phyloP scores from a whole-genome alignment of 92 coral and sea anemone species.

The Porites lobata region DNA sequence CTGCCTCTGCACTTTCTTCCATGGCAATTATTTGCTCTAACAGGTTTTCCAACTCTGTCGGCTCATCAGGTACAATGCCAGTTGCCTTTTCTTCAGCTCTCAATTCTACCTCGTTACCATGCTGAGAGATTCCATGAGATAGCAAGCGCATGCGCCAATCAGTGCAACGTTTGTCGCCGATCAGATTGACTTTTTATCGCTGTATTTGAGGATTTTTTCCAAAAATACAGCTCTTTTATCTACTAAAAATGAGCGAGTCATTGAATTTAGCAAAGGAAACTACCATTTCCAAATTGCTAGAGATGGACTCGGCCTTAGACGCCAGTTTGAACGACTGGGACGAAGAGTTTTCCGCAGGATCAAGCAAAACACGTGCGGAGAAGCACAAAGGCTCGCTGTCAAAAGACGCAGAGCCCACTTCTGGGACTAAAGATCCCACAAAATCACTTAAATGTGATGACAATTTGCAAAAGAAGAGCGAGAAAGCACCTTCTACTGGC shows the following conservation, averaged over 20 bases:
- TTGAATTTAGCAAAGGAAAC: background rate
- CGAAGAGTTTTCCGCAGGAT: background rate
- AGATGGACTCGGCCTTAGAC: background rate
- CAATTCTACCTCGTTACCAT: constrained; percentile 26
- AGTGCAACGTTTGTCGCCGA: constrained; percentile 21
- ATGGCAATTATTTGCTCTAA: constrained; percentile 60
- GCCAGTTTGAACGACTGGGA: background rate
- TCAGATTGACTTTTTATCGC: background rate
- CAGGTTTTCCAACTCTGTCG: constrained; percentile 61
- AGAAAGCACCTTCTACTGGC: background rate
- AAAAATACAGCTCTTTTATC: background rate
- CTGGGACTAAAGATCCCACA: no score
- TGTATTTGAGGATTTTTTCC: background rate
- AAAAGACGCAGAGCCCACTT: background rate
- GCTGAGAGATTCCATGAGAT: constrained; percentile 9
- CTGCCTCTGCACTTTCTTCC: constrained; percentile 68
- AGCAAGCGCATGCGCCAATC: constrained; percentile 24
- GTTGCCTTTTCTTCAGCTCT: constrained; percentile 63
- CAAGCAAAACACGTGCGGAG: background rate
- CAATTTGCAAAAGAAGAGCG: background rate
- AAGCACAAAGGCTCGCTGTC: background rate
- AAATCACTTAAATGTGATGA: background rate
- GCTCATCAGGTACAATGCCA: constrained; percentile 61
- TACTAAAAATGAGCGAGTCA: background rate
- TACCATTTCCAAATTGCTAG: background rate